Base-by-base conservation (phyloP, 37 sponge, comb jelly and placozoan species). In the Axinella damicornis region DNA sequence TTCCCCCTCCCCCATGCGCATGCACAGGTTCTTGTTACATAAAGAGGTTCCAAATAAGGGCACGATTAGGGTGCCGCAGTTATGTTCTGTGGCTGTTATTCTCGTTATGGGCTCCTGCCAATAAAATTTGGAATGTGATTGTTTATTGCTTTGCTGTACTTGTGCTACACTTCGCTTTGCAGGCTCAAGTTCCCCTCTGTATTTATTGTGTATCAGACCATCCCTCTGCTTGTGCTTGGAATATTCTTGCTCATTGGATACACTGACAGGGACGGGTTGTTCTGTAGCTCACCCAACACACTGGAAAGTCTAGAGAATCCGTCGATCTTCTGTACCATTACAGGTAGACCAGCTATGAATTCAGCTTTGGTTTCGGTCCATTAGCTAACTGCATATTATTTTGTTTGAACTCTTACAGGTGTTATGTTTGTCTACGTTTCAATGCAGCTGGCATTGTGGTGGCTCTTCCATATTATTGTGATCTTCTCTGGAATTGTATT, bases 361-460 rank as follows among this genome's bases (percentile, higher is more conserved):
- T n/a, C n/a, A n/a, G n/a, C n/a, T n/a, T n/a, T n/a, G n/a, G n/a
- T n/a, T n/a, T n/a, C n/a, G n/a, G n/a, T n/a, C n/a, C n/a, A n/a
- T n/a, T n/a, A n/a, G n/a, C n/a, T n/a, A n/a, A n/a, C n/a, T n/a
- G n/a, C n/a, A n/a, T n/a, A 4, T 12, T 46, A 9, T n/a, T n/a
- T n/a, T 46, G 46, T 46, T 46, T 46, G 46, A 12, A 46, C 9
- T 46, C 6, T 46, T 46, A 12, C 33, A 69, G 71, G 71, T 12
- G 71, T 32, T 69, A 16, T 69, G 35, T 32, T 33, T 69, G 37
- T 36, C 16, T 69, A 69, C 35, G 9, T 9, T 33, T 9, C 6
- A 36, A 22, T 69, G 35, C 31, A 69, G 31, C 12, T 69, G 71
- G 35, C 71, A 69, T 37, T 69, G 5, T 69, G 71, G 71, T 69